These are phyloP conservation scores for Tauraco hartlaubi DNA, from an alignment of 2,797 vertebrate species.

Conservation along the genomic window DNA sequence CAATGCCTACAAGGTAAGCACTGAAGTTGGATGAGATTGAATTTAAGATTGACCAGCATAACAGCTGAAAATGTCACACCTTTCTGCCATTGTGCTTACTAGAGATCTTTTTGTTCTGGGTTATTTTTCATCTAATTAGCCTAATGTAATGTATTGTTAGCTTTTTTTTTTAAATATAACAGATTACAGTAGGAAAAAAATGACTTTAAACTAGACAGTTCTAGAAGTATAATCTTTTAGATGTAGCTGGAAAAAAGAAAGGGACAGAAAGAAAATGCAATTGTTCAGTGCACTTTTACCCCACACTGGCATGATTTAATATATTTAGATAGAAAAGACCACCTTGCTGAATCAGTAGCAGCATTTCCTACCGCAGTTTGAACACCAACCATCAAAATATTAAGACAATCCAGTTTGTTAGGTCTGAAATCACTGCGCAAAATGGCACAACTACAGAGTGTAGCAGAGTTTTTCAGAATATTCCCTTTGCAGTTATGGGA, in stretches of 20 bases:
- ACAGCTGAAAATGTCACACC: conserved; percentile 54
- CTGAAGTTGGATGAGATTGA: conserved; percentile 1
- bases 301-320: not conserved
- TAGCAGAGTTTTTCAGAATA: not conserved
- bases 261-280: not conserved
- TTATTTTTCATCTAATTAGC: conserved; percentile 33
- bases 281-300: not conserved
- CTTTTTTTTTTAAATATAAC: not conserved
- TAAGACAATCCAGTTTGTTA: conserved; percentile 14
- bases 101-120: not conserved
- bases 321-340: not conserved
- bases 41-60: conserved; percentile 20
- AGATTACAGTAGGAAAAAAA: not conserved
- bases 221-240: not conserved
- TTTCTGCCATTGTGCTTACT: not conserved
- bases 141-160: not conserved
- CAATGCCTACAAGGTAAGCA: not conserved
- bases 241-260: not conserved
- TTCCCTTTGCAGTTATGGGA: not conserved
- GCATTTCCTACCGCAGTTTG: not conserved
- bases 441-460: not conserved
- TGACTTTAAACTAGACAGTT: not conserved
- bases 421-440: not conserved
- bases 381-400: conserved; percentile 18
- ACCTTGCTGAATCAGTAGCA: not conserved